Evolutionary conservation across 1,140 invertebrate species (phyloP).

Genomic region (Lineus longissimus): DNA sequence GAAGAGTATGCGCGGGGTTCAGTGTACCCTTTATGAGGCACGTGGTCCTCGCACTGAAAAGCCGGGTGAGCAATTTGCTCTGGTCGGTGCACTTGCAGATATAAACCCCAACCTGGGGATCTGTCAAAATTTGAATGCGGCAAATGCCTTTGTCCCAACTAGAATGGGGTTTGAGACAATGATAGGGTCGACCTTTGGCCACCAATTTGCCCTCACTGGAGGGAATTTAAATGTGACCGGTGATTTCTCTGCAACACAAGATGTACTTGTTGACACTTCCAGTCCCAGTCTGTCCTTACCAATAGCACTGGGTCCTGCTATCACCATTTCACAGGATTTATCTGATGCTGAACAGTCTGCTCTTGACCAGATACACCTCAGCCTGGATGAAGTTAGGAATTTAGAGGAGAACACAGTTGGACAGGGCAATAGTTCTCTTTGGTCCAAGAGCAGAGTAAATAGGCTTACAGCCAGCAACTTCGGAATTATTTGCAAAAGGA

Average conservation of each 20-base stretch:
- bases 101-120: neutral
- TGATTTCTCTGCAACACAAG: no score
- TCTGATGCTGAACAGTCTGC: no score
- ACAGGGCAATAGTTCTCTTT: neutral
- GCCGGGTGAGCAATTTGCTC: neutral
- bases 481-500: neutral
- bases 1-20: neutral
- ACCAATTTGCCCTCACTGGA: neutral
- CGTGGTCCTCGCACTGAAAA: neutral
- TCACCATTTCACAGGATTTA: no score
- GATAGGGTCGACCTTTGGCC: neutral
- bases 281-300: no score
- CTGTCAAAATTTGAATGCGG: no score
- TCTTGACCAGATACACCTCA: neutral
- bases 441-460: neutral
- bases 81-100: neutral
- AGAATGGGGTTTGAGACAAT: neutral
- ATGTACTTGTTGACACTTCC: no score
- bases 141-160: neutral
- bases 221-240: no score
- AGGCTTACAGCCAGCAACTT: neutral
- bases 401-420: constrained; percentile 4
- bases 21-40: neutral
- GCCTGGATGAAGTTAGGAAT: neutral
- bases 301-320: no score